phyloP scores from a whole-genome alignment of 92 coral and sea anemone genomes.

The Paramuricea clavata region DNA sequence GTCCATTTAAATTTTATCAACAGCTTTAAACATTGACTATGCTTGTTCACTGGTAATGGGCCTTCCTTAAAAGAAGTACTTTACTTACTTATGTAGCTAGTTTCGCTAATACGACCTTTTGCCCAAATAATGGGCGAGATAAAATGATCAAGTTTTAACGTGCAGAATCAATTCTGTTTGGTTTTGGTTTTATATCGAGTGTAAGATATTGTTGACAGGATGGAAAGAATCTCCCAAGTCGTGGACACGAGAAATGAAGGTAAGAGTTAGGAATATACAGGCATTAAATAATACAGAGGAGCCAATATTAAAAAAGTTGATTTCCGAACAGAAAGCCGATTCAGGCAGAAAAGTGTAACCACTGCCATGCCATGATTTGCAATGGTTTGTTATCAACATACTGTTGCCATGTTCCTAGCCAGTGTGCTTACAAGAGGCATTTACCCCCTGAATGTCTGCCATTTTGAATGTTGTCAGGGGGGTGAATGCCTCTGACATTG shows the following conservation, averaged over 20 bases:
- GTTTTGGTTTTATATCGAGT: not conserved
- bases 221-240: not conserved
- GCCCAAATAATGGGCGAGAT: not conserved
- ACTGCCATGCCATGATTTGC: no score
- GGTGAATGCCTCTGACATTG: no score
- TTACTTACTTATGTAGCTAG: not conserved
- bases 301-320: not conserved
- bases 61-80: not conserved
- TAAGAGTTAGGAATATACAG: not conserved
- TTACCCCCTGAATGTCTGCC: no score
- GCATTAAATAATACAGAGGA: not conserved
- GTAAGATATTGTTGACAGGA: not conserved
- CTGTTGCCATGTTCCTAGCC: no score
- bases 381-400: no score
- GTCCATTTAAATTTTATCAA: not conserved
- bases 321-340: no score
- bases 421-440: no score
- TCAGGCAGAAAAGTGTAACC: no score
- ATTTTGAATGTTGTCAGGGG: no score
- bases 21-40: not conserved
- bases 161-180: not conserved
- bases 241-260: conserved; percentile 6
- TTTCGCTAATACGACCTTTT: not conserved
- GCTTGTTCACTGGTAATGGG: not conserved
- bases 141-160: not conserved